Evolutionary conservation across 2,113 vertebrate species (phyloP).

Genomic region (Columba livia): DNA sequence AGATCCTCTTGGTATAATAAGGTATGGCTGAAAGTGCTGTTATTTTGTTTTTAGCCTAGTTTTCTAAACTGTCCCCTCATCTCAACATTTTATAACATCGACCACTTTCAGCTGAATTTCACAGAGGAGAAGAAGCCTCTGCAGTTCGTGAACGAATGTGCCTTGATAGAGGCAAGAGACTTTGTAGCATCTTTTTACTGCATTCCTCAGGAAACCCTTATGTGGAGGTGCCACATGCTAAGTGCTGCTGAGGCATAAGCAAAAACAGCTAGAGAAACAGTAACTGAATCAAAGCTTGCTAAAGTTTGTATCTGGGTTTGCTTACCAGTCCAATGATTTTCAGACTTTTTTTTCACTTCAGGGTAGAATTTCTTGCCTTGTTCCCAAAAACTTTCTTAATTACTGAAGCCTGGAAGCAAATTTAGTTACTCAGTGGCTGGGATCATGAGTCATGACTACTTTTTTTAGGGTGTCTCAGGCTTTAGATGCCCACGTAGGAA

Average conservation of each 20-base stretch:
- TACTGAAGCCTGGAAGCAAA: background rate
- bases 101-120: background rate
- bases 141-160: background rate
- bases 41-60: background rate
- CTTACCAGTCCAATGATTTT: background rate
- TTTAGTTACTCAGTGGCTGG: background rate
- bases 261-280: background rate
- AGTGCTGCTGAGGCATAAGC: background rate
- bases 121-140: background rate
- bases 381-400: background rate
- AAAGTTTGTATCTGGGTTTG: background rate
- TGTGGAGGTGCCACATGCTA: background rate
- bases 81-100: background rate
- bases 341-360: background rate
- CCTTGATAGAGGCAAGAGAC: background rate
- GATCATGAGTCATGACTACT: background rate
- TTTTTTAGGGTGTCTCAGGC: background rate
- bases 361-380: background rate
- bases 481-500: background rate
- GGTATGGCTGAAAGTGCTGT: conserved; percentile 62
- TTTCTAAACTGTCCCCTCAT: background rate
- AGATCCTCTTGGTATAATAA: conserved; percentile 83
- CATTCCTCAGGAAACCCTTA: background rate
- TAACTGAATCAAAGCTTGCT: background rate
- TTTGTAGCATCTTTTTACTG: background rate